Conservation (phyloP, 92 coral and sea anemone genomes). For the Epizoanthus stellaris region DNA sequence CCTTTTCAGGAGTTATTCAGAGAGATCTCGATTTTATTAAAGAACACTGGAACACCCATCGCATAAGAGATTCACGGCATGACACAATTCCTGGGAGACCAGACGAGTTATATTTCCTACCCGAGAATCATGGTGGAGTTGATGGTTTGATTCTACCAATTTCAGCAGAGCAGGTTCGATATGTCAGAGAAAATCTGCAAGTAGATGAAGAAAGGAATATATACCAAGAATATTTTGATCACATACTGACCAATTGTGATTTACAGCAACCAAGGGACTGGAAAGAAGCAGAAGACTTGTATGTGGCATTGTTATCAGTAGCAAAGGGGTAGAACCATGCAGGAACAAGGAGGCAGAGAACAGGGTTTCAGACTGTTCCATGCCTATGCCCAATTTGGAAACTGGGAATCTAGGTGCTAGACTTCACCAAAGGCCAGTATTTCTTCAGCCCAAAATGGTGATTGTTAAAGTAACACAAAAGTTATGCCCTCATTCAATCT, state of each 20-base stretch:
- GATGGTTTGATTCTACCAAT: slow-evolving; percentile 47
- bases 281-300: slow-evolving; percentile 57
- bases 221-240: slow-evolving; percentile 46
- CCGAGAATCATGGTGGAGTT: slow-evolving; percentile 57
- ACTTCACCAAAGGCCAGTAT: no score
- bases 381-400: no score
- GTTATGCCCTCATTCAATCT: no score
- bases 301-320: slow-evolving; percentile 35
- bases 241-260: slow-evolving; percentile 23
- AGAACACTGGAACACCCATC: no score
- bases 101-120: slow-evolving; percentile 56
- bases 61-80: slow-evolving; percentile 43
- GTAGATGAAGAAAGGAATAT: slow-evolving; percentile 45
- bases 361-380: no score
- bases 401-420: no score
- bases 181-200: slow-evolving; percentile 47
- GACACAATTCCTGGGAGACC: slow-evolving; percentile 70
- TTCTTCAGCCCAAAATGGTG: no score
- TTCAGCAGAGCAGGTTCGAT: slow-evolving; percentile 29
- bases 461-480: no score
- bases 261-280: slow-evolving; percentile 48
- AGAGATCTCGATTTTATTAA: not conserved
- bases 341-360: no score
- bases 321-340: slow-evolving; percentile 20
- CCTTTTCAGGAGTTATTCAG: slow-evolving; percentile 55